Evolutionary conservation across 2,888 invertebrate species (phyloP).

Genomic region (Pristionchus exspectatus): DNA sequence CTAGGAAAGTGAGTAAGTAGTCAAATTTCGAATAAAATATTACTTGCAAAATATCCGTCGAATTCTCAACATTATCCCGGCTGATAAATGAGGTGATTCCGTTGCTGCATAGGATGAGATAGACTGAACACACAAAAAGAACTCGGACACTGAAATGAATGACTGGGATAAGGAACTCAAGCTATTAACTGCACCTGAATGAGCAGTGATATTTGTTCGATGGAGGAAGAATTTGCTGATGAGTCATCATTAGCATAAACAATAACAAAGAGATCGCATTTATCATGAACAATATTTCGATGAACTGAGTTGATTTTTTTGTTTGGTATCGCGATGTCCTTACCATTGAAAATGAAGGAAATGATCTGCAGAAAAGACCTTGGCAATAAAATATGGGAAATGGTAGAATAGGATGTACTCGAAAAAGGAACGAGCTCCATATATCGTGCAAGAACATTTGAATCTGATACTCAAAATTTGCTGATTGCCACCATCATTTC

Average conservation of each 20-base stretch:
- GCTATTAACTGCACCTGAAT: neutral
- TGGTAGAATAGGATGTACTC: neutral
- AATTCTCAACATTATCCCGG: neutral
- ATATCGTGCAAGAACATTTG: slow-evolving; percentile 6
- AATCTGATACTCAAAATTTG: neutral
- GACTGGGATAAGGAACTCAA: no score
- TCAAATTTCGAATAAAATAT: neutral
- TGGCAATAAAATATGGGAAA: slow-evolving; percentile 23
- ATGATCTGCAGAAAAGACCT: neutral
- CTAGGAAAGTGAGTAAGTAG: neutral
- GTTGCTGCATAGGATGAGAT: neutral
- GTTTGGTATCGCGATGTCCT: neutral
- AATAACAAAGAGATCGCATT: neutral
- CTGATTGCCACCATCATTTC: neutral
- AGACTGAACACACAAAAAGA: neutral
- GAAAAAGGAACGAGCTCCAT: neutral
- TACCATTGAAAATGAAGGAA: neutral
- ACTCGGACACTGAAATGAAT: neutral
- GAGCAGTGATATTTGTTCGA: neutral
- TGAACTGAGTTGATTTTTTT: neutral
- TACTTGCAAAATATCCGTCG: neutral
- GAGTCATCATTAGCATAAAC: slow-evolving; percentile 26
- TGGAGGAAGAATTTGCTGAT: slow-evolving; percentile 6
- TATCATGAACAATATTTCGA: slow-evolving; percentile 29
- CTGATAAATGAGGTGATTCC: neutral